Evolutionary conservation across 2,113 vertebrate genomes (phyloP).

Genomic region (Mormoops blainvillei): DNA sequence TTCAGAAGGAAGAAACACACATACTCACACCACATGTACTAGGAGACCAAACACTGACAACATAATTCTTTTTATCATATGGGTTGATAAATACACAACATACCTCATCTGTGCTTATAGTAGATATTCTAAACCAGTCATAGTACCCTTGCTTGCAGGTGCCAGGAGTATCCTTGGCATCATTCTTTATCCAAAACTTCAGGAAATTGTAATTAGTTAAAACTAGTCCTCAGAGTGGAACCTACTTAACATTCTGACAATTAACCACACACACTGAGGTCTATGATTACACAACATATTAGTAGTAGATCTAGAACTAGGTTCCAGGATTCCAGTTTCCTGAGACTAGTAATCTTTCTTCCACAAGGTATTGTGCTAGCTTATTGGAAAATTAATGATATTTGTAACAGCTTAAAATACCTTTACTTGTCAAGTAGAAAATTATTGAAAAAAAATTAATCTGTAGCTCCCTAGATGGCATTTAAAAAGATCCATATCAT

Average conservation of each 20-base stretch:
- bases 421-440: constrained; percentile 20
- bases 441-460: not conserved
- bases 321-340: not conserved
- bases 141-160: not conserved
- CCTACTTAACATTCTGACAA: not conserved
- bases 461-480: not conserved
- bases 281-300: not conserved
- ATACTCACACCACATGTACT: not conserved
- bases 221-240: not conserved
- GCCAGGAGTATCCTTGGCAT: not conserved
- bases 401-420: not conserved
- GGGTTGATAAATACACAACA: not conserved
- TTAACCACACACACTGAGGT: not conserved
- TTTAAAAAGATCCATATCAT: constrained; percentile 7
- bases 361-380: not conserved
- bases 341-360: not conserved
- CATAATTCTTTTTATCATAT: not conserved
- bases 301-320: not conserved
- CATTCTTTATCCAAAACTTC: not conserved
- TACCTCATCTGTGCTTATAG: not conserved
- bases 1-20: not conserved
- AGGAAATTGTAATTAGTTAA: not conserved
- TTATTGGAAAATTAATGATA: constrained; percentile 26
- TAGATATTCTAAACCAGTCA: not conserved
- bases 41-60: not conserved